Evolutionary conservation across 2,797 vertebrate species (phyloP), one percentile per base, ranked within the genome.

Genomic region (Danio aesculapii): DNA sequence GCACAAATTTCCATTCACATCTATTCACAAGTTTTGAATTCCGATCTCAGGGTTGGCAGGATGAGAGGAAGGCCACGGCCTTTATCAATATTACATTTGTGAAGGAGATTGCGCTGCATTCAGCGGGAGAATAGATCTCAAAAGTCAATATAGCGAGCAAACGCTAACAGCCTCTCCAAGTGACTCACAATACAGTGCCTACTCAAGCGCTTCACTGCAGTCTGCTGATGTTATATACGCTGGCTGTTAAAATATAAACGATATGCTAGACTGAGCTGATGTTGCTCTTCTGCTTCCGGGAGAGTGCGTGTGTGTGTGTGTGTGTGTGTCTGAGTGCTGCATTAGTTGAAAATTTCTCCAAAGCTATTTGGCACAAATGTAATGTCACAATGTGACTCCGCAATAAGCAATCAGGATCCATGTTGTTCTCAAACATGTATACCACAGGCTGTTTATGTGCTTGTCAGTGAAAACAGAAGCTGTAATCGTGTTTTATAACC

Each of bases 11-110:
- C 71, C 14, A 62, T 47, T 79, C 66, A 58, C 47, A 71, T 61
- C 78, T 81, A 61, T 81, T 81, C 63, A 55, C 43, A 21, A 50
- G 58, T 53, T 81, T 76, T 81, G 71, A 53, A 47, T 81, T 75
- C 13, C 16, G 72, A 79, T 70, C 64, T 53, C 55, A 59, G 39
- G 67, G 67, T 70, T 61, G 72, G 21, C 50, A 58, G 75, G 84
- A 58, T 47, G 62, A 85, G 68, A 84, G 53, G 67, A 71, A 69
- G 78, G 72, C 80, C 64, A 70, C 43, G 81, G 83, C 85, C 73
- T 86, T 84, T 86, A 89, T 90, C 87, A 90, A 89, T 88, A 89
- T 89, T 90, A 87, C 73, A 91, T 90, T 84, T 86, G 81, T 69
- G 81, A 69, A 84, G 82, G 74, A 83, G 77, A 76, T 78, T 70